Percentiles rank a stretch among this genome's conserved stretches.
Evolutionary conservation across 2,113 vertebrate genomes (phyloP).

Genomic region (Cheilinus undulatus): DNA sequence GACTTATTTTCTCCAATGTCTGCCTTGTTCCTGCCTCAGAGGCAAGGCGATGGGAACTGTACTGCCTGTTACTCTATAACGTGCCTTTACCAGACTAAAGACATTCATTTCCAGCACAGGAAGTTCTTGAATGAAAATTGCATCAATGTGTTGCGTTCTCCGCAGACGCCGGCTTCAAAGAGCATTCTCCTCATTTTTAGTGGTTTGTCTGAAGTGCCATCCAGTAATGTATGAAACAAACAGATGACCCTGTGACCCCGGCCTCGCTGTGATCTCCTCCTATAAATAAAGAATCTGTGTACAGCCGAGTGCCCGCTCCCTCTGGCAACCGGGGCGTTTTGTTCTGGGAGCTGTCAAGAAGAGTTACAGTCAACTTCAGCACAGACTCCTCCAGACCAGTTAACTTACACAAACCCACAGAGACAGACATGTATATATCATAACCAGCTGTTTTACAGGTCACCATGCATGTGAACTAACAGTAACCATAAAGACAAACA

Average conservation of each 20-base stretch:
- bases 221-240: constrained; percentile 30
- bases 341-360: constrained; percentile 66
- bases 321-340: constrained; percentile 47
- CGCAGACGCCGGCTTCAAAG: constrained; percentile 1
- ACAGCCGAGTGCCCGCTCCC: constrained; percentile 45
- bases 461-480: constrained; percentile 29
- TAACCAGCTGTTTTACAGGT: constrained; percentile 34
- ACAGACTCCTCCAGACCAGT: constrained; percentile 34
- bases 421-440: constrained; percentile 4
- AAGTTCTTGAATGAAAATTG: background rate
- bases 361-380: constrained; percentile 57
- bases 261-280: constrained; percentile 46
- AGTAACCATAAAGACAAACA: constrained; percentile 21
- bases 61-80: background rate
- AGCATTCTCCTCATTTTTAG: constrained; percentile 16
- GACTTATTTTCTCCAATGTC: background rate
- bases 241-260: constrained; percentile 59
- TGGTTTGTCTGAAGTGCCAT: constrained; percentile 42
- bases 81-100: background rate
- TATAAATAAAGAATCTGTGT: constrained; percentile 67
- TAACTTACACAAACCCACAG: constrained; percentile 22
- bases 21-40: background rate
- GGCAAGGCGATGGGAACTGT: background rate
- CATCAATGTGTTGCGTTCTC: constrained; percentile 5
- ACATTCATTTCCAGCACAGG: background rate